Evolutionary conservation across 2,113 vertebrate species (phyloP).

Genomic region (Pitta sordida): DNA sequence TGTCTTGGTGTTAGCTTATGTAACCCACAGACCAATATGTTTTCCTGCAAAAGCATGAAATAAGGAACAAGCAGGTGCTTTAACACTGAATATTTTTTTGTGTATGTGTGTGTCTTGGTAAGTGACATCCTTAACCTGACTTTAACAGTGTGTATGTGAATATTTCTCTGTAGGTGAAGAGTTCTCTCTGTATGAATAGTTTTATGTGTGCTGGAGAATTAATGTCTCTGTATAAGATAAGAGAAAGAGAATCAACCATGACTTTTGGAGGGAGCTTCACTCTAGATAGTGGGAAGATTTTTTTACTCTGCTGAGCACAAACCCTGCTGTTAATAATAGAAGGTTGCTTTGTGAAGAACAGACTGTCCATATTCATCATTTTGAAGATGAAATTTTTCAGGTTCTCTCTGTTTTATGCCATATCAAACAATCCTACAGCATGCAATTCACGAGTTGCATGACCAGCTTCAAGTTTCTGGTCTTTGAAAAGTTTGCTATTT

Average conservation of each 20-base stretch:
- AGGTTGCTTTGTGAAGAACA: constrained; percentile 25
- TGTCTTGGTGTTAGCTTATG: constrained; percentile 44
- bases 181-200: constrained; percentile 26
- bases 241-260: constrained; percentile 29
- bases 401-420: constrained; percentile 15
- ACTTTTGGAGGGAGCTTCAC: constrained; percentile 38
- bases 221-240: constrained; percentile 35
- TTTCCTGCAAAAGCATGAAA: constrained; percentile 43
- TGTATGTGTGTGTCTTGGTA: neutral
- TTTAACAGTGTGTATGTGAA: constrained; percentile 37
- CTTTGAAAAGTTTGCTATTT: constrained; percentile 75
- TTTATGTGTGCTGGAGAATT: constrained; percentile 36
- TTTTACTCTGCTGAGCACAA: constrained; percentile 35
- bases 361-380: neutral
- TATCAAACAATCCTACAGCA: constrained; percentile 48
- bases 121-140: constrained; percentile 26
- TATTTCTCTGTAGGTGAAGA: constrained; percentile 43
- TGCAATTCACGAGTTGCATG: neutral
- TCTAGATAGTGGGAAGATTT: neutral
- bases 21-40: constrained; percentile 41
- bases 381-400: constrained; percentile 38
- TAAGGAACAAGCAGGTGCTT: constrained; percentile 41
- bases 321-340: constrained; percentile 52
- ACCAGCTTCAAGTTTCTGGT: constrained; percentile 54
- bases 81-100: constrained; percentile 29